Conservation (phyloP, 2,797 vertebrate genomes). For the Hephaestus fuliginosus region DNA sequence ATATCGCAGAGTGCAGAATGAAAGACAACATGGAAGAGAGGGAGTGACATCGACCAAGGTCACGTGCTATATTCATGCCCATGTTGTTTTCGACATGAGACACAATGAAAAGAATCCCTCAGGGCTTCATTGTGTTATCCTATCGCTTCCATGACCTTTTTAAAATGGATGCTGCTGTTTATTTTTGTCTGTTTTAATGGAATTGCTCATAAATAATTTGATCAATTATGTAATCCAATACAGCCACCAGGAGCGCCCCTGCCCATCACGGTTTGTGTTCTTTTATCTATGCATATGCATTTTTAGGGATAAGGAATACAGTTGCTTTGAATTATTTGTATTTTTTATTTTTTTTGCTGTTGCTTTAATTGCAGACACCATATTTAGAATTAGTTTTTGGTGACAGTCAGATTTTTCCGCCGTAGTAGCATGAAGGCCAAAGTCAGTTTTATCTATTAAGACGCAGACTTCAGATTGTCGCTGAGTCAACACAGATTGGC, state of each 20-base stretch:
- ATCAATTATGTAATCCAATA: slow-evolving; percentile 63
- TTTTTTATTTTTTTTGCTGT: slow-evolving; percentile 11
- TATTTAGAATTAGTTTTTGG: slow-evolving; percentile 24
- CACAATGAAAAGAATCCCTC: slow-evolving; percentile 56
- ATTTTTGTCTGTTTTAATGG: slow-evolving; percentile 44
- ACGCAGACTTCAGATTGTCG: slow-evolving; percentile 60
- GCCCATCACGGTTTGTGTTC: slow-evolving; percentile 8
- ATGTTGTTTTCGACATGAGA: slow-evolving; percentile 71
- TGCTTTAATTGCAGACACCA: background rate
- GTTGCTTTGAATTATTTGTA: slow-evolving; percentile 10
- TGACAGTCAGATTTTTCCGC: slow-evolving; percentile 23
- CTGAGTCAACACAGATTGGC: slow-evolving; percentile 73
- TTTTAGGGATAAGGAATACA: slow-evolving; percentile 10
- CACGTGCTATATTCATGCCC: slow-evolving; percentile 56
- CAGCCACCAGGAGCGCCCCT: slow-evolving; percentile 32
- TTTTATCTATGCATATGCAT: background rate
- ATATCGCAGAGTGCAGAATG: slow-evolving; percentile 39
- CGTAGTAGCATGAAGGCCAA: slow-evolving; percentile 42
- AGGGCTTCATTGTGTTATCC: slow-evolving; percentile 60
- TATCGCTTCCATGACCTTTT: slow-evolving; percentile 69
- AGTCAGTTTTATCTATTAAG: slow-evolving; percentile 60
- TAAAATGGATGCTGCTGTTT: slow-evolving; percentile 44
- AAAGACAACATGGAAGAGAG: slow-evolving; percentile 52
- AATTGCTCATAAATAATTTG: slow-evolving; percentile 68
- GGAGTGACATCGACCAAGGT: slow-evolving; percentile 68